Evolutionary conservation across 2,113 vertebrate species (phyloP).

Genomic region (Pluvialis apricaria): DNA sequence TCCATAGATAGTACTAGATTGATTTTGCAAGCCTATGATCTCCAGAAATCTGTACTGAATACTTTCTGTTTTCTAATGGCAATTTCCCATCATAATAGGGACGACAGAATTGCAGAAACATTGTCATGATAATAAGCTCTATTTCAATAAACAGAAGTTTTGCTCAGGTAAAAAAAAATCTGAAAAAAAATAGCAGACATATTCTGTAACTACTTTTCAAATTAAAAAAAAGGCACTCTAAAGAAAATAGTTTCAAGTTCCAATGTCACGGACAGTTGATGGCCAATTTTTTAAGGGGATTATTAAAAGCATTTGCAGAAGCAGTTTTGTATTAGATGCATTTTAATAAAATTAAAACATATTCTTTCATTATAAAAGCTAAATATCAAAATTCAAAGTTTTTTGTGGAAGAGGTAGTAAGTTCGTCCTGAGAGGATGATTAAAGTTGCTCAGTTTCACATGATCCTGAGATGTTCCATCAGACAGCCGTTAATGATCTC

Average conservation of each 20-base stretch:
- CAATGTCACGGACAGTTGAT: background rate
- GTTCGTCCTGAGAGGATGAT: background rate
- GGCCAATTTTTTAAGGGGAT: background rate
- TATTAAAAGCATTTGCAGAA: background rate
- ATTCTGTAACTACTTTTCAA: background rate
- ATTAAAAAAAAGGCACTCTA: background rate
- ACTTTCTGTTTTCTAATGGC: background rate
- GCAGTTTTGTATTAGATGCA: background rate
- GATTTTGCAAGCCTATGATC: background rate
- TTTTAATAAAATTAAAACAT: background rate
- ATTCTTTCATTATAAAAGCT: background rate
- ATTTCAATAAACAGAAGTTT: background rate
- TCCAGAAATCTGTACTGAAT: background rate
- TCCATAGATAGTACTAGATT: background rate
- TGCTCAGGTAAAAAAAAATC: background rate
- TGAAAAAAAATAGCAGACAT: background rate
- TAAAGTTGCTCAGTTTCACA: background rate
- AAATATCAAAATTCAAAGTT: background rate
- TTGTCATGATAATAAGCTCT: background rate
- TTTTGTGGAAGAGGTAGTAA: background rate
- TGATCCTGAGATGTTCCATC: background rate
- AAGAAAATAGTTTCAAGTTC: background rate
- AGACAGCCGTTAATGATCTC: background rate
- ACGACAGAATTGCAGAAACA: background rate
- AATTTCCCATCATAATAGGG: background rate